Conservation (phyloP, 2,888 invertebrate species). For the Bugula neritina region DNA sequence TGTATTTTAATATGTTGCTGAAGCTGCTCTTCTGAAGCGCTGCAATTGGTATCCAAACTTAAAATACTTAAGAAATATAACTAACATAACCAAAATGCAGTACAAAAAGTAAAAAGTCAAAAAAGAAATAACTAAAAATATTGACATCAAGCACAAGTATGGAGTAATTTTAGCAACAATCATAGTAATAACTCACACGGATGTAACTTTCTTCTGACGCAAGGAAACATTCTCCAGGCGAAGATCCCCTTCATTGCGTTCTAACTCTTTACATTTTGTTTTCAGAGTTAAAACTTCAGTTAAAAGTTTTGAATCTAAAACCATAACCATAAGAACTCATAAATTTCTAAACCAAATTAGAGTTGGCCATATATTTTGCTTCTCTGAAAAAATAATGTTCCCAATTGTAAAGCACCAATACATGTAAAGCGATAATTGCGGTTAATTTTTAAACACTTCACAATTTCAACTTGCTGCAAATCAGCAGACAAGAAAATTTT, state of each 20-base stretch:
- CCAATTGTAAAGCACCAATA: too few relatives aligned
- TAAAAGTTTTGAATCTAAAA: conserved; percentile 1
- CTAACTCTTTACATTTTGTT: not conserved
- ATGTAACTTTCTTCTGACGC: conserved; percentile 7
- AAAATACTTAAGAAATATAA: not conserved
- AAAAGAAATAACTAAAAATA: too few relatives aligned
- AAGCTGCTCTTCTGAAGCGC: conserved; percentile 59
- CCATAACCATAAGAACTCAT: not conserved
- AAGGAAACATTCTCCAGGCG: conserved; percentile 9
- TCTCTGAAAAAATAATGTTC: too few relatives aligned
- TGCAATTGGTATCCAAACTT: too few relatives aligned
- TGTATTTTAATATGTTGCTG: conserved; percentile 79
- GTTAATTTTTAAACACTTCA: too few relatives aligned
- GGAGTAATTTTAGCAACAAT: too few relatives aligned
- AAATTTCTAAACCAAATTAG: not conserved
- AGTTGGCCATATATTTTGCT: not conserved
- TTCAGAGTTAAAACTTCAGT: not conserved
- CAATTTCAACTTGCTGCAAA: too few relatives aligned
- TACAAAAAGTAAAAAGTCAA: not conserved
- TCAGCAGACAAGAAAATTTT: too few relatives aligned
- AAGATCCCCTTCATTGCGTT: not conserved
- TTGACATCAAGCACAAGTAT: too few relatives aligned
- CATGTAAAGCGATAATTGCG: too few relatives aligned
- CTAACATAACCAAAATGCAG: too few relatives aligned
- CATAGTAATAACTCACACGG: conserved; percentile 14